Percentiles rank a stretch among this genome's conserved stretches.
phyloP scores from a whole-genome alignment of 2,888 invertebrate genomes.

The Drosophila flavopinicola region DNA sequence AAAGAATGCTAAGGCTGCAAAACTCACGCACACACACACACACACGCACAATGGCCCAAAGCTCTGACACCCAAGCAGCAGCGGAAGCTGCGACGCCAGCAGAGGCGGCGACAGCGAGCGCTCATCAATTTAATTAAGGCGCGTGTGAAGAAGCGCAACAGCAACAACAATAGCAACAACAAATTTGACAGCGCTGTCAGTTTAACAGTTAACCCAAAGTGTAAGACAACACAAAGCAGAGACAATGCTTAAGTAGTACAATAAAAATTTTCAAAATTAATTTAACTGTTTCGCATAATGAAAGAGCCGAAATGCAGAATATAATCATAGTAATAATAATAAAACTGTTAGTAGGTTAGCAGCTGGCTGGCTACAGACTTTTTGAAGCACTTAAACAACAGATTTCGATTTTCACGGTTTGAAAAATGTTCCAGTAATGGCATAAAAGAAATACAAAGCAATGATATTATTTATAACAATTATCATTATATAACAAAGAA shows the following conservation, averaged over 20 bases:
- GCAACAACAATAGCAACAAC: conserved; percentile 42
- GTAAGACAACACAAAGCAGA: conserved; percentile 26
- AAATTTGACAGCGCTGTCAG: conserved; percentile 54
- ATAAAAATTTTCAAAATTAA: conserved; percentile 24
- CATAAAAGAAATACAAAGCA: too few relatives aligned
- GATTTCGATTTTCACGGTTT: too few relatives aligned
- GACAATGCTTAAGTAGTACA: conserved; percentile 29
- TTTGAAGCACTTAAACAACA: too few relatives aligned
- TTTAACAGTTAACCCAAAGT: conserved; percentile 43
- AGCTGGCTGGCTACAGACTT: background rate
- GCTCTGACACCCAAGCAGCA: conserved; percentile 11
- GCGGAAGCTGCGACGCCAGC: conserved; percentile 8
- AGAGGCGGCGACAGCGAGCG: conserved; percentile 2
- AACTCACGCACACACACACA: conserved; percentile 60
- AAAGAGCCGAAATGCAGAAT: conserved; percentile 7
- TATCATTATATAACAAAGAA: too few relatives aligned
- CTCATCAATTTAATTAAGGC: conserved; percentile 62
- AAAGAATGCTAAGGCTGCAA: conserved; percentile 51
- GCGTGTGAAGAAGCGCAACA: conserved; percentile 64
- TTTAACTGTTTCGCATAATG: conserved; percentile 26
- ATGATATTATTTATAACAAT: too few relatives aligned
- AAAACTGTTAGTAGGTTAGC: conserved; percentile 5
- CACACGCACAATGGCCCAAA: conserved; percentile 14
- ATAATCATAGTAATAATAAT: conserved; percentile 1
- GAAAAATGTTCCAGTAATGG: too few relatives aligned